Percentiles rank a stretch among this genome's conserved stretches.
Conservation (phyloP, 2,888 invertebrate species). For the Leucania comma region DNA sequence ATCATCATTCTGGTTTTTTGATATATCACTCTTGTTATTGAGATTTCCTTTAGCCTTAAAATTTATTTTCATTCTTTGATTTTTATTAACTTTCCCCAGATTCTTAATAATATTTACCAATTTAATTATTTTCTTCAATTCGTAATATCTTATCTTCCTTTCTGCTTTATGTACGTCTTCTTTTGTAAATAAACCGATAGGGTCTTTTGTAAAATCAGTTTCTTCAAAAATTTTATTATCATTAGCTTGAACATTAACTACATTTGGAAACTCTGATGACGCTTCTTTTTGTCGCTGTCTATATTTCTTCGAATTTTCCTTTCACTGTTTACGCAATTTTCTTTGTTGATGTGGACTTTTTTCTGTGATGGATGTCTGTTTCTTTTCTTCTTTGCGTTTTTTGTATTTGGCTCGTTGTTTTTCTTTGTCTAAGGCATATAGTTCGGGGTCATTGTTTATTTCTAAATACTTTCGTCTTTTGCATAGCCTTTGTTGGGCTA, state of each 20-base stretch:
- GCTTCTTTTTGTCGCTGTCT: not conserved
- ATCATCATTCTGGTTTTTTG: not conserved
- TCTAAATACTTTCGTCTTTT: not conserved
- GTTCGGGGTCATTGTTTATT: not conserved
- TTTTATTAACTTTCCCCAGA: not conserved
- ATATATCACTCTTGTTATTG: not conserved
- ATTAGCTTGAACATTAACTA: not conserved
- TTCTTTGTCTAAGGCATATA: not conserved
- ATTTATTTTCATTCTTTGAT: not conserved
- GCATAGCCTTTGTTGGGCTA: not conserved
- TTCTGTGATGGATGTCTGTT: not conserved
- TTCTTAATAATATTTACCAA: not conserved
- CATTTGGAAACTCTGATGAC: not conserved
- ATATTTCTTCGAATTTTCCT: not conserved
- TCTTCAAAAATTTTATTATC: not conserved
- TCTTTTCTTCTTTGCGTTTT: constrained; percentile 1
- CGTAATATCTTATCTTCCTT: not conserved
- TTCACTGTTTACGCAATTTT: not conserved
- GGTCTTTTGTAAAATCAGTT: not conserved
- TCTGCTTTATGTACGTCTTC: not conserved
- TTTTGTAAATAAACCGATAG: not conserved
- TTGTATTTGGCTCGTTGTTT: not conserved
- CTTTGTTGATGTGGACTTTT: not conserved
- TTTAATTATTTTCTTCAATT: not conserved
- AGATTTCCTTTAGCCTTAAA: not conserved